Evolutionary conservation across 1,140 invertebrate genomes (phyloP), one percentile per base, ranked within the genome.

Genomic region (Leptinotarsa texana): DNA sequence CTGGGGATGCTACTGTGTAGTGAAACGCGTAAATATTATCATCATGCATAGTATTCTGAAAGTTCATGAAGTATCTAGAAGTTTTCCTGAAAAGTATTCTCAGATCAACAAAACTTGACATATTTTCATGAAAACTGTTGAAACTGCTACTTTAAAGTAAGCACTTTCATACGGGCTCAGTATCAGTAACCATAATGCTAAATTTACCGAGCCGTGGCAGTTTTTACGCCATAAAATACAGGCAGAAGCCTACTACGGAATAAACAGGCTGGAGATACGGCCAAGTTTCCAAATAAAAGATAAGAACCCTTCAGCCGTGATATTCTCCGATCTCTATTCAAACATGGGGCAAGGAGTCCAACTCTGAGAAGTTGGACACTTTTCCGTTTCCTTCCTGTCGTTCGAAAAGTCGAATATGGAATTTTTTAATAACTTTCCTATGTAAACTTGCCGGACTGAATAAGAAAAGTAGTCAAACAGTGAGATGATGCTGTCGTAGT

Each of bases 281-380:
- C 74, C 73, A 78, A 78, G 74, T 78, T 78, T 78, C 72, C 77
- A 78, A 78, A 76, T 78, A 76, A 78, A 78, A 78, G 77, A 78
- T 78, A 78, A 78, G 71, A 70, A 77, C 67, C 33, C 66, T 76
- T 73, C 71, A 74, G 51, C 67, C 13, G n/a, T 57, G 75, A 76
- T 66, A 71, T 76, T 48, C 21, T 24, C 62, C 66, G 51, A 57
- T 57, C 67, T 51, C 27, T 49, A 47, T 33, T 49, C 42, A 71
- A 24, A 51, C 69, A 71, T 15, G 15, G 51, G 13, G 15, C 17
- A 18, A 57, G 17, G 49, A 27, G 65, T 67, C 22, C 63, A 61
- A 66, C 75, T 69, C 75, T 74, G 27, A 47, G 65, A 77, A 77
- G 57, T 77, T 71, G n/a, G 51, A 57, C 51, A 57, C 51, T 57